Evolutionary conservation across 1,140 invertebrate species (phyloP), one percentile per base, ranked within the genome.

Genomic region (Mya arenaria): DNA sequence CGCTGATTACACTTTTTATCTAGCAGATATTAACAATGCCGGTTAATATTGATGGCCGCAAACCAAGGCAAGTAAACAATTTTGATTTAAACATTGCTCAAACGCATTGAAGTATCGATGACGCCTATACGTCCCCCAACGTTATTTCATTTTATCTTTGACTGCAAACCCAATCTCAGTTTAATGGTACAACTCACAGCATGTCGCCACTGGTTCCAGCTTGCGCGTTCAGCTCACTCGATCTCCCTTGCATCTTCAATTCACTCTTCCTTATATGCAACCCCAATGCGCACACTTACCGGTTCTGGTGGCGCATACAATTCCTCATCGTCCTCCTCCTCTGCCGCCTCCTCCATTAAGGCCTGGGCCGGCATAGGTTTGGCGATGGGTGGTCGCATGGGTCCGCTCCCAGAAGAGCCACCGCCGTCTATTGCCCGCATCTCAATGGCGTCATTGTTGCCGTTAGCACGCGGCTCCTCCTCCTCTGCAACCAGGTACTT

Each of bases 231-330:
- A 58, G n/a, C 8, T 58, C n/a, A 19, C 6, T 15, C 25, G 17
- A 48, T 15, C 56, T 34, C 41, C 5, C 17, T 23, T 5, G 13
- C 41, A 28, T 34, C 10, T 4, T 19, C 6, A 30, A 3, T 58
- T 8, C n/a, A 8, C 13, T 17, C 19, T 34, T 0, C 13, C 19
- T 28, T 41, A 55, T 23, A 17, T 34, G 6, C 17, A n/a, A 15
- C 28, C 19, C 36, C 6, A 17, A 17, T 17, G 60, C 32, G 17
- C n/a, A 41, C 3, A 15, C 32, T n/a, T 28, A 62, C 28, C 32
- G 82, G n/a, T 81, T 86, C 88, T 25, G 84, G 84, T 41, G 84
- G 79, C 56, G 79, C 82, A 44, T 89, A 89, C 34, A 89, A 82
- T 62, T 88, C 86, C 32, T 89, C 87, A 15, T 85, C 84, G 13